Base-by-base conservation (phyloP, 2,113 vertebrate genomes). In the Ailurus styani region DNA sequence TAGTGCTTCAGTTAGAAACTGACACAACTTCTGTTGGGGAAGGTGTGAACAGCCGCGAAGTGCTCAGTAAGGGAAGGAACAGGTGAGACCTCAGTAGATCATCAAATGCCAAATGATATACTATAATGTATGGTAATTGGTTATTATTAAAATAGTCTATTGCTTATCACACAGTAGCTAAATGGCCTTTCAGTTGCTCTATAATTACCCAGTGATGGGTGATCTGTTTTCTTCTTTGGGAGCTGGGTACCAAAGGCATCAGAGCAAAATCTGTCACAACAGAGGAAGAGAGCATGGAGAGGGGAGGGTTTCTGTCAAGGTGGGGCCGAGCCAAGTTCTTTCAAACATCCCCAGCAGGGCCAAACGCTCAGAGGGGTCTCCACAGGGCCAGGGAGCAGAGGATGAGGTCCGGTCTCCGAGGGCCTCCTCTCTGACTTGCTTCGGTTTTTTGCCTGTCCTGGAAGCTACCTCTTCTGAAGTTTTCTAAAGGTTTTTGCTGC, bases 111-210 rank as follows among this genome's bases (percentile, higher is more conserved):
- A 99, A 98, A 98, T 98, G 98, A 98, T 98, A 97, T 97, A 98
- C 97, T 98, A 96, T 98, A 98, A 99, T 97, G 92, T 98, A 98
- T 98, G 90, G 96, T 98, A 99, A 99, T 98, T 99, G 97, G 98
- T 98, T 98, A 98, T 99, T 99, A 98, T 99, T 99, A 98, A 98
- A 98, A 98, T 98, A 98, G 98, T 98, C 98, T 98, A 97, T 98
- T 99, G 98, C 98, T 98, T 99, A 99, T 98, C 98, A 98, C 98
- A 98, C 97, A 98, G 98, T 98, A 98, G 98, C 98, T 98, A 98
- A 98, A 98, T 98, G 98, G 96, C 96, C 97, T 98, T 98, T 97
- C 97, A 98, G 97, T 98, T 98, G 98, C 98, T 98, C 81, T 98
- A 89, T 98, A 98, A 98, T 99, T 98, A 98, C 94, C 78, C 87